Conservation (phyloP, 2,797 vertebrate genomes). For the Remorina albescens region DNA sequence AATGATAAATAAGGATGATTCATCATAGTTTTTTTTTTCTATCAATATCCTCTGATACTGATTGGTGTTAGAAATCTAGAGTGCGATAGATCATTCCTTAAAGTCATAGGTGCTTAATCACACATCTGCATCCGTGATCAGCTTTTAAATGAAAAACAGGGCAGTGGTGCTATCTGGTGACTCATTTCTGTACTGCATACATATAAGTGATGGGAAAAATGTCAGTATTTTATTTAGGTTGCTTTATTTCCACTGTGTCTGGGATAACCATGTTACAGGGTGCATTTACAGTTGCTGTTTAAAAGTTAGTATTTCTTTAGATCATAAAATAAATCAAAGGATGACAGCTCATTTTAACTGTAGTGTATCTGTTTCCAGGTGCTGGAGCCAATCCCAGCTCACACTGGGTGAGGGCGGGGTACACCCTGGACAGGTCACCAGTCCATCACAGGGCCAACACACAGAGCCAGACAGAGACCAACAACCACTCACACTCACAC, state of each 20-base stretch:
- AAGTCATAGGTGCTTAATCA: neutral
- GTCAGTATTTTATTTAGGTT: neutral
- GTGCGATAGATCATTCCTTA: neutral
- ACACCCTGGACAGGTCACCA: too few relatives aligned
- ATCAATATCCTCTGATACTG: too few relatives aligned
- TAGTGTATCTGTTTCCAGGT: too few relatives aligned
- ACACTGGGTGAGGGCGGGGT: too few relatives aligned
- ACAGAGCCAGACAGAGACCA: too few relatives aligned
- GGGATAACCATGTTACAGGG: neutral
- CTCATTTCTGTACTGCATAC: neutral
- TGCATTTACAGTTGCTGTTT: neutral
- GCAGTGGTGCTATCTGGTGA: conserved; percentile 18
- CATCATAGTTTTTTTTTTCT: too few relatives aligned
- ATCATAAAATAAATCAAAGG: neutral
- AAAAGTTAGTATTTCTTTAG: neutral
- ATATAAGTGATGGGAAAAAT: neutral
- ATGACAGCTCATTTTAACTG: neutral
- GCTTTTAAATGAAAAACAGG: neutral
- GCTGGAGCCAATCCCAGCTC: too few relatives aligned
- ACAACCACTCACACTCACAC: too few relatives aligned
- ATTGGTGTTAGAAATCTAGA: neutral
- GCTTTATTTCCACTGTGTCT: neutral
- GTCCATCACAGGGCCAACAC: too few relatives aligned
- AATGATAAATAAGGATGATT: too few relatives aligned
- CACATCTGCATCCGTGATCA: neutral